Evolutionary conservation across 2,888 invertebrate species (phyloP), one percentile per base, ranked within the genome.

Genomic region (Lasioglossum malachurum): DNA sequence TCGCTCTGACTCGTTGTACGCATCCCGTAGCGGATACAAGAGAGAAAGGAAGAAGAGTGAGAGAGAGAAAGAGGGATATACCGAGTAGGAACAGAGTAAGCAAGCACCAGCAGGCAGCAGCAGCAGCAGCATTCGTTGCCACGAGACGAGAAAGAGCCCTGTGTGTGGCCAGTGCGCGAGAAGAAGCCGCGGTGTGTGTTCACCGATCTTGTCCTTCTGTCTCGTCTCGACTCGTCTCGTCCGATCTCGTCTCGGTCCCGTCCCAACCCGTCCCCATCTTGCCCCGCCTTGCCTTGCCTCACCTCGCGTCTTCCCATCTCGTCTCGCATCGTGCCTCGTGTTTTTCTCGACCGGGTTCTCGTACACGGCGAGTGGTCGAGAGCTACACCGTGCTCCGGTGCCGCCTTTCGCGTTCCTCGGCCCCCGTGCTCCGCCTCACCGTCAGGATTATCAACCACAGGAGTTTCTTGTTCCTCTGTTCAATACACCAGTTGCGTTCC

Each of bases 121-220:
- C 72, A 83, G 86, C 74, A 78, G 87, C 87, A 67, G 81, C 82
- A 78, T 75, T 35, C 77, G 83, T 67, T 75, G 83, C 73, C 73
- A 73, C 73, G 74, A 74, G 74, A 74, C 73, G 46, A 46, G 74
- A 74, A 49, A 53, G 74, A 74, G 53, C 74, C 89, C 90, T 90
- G 88, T 90, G 82, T 87, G 90, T 89, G 79, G 81, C 82, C 88
- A 93, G 93, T 93, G 92, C 95, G 94, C 93, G 92, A 93, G 91
- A 92, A 91, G 91, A 93, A 89, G 85, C 92, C 93, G 92, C 91
- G 89, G 91, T 90, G 92, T 85, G 84, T 84, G 84, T 85, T 85
- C 84, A 88, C 87, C 91, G 92, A 92, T 92, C 93, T 89, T 87
- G 88, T 87, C 84, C 78, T 85, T 64, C 89, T 82, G 87, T 84